Percentiles rank a stretch among this genome's conserved stretches.
These are phyloP conservation scores for Nasonia vitripennis DNA, from an alignment of 1,140 invertebrate genomes.

Conservation along the genomic window DNA sequence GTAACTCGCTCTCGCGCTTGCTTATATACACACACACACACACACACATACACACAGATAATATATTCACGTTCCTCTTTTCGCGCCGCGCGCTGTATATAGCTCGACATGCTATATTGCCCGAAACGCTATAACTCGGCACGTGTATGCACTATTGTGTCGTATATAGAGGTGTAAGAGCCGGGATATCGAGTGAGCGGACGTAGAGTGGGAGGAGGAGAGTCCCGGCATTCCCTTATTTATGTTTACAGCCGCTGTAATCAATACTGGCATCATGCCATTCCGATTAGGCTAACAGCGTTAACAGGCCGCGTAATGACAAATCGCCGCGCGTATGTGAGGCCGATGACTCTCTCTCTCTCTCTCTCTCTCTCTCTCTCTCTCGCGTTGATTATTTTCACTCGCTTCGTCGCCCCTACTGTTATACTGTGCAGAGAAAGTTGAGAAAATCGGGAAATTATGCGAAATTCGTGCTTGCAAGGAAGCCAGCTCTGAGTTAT, in stretches of 20 bases:
- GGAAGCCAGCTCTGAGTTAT: background rate
- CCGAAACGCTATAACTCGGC: too few species aligned
- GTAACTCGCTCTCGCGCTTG: background rate
- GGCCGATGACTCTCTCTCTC: background rate
- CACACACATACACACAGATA: background rate
- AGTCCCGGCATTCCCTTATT: constrained; percentile 41
- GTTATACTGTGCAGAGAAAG: background rate
- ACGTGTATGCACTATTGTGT: background rate
- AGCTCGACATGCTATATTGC: too few species aligned
- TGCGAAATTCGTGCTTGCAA: background rate
- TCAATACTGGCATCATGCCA: constrained; percentile 50
- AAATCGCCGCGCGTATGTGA: constrained; percentile 21
- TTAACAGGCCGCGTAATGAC: constrained; percentile 42
- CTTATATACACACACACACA: background rate
- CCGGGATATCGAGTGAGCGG: background rate
- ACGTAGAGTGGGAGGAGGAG: background rate
- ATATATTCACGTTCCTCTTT: background rate
- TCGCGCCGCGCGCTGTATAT: background rate
- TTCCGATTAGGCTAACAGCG: constrained; percentile 46
- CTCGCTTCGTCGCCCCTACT: background rate
- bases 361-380: too few species aligned
- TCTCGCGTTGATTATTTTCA: background rate
- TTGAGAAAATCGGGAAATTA: background rate
- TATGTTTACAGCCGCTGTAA: constrained; percentile 45
- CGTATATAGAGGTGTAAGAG: background rate